Conservation (phyloP, 2,888 invertebrate genomes). For the Chydorus sphaericus region DNA sequence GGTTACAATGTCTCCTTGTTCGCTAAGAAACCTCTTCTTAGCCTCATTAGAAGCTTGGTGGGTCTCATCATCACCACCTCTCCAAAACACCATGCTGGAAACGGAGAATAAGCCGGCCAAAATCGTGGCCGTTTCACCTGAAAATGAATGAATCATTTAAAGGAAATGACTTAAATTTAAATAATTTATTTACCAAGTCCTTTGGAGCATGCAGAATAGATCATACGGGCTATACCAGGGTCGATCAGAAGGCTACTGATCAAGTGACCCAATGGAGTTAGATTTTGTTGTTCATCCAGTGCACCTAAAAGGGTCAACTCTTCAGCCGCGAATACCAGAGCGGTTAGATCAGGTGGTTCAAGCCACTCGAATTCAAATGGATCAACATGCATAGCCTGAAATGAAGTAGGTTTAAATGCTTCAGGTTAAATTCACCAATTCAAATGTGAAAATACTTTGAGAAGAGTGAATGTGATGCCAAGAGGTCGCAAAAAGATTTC, state of each 20-base stretch:
- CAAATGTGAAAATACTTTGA: background rate
- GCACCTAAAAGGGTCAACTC: conserved; percentile 24
- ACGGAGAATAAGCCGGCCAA: conserved; percentile 24
- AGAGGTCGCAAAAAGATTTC: conserved; percentile 25
- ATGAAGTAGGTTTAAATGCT: background rate
- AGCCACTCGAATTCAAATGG: conserved; percentile 27
- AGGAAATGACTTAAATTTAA: too few relatives aligned
- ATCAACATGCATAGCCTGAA: conserved; percentile 17
- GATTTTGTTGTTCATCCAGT: conserved; percentile 19
- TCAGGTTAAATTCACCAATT: background rate
- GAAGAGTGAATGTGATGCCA: conserved; percentile 13
- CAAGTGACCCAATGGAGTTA: conserved; percentile 25
- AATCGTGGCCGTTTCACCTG: conserved; percentile 24
- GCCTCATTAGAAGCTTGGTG: conserved; percentile 22
- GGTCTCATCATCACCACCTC: conserved; percentile 23
- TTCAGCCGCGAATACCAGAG: conserved; percentile 22
- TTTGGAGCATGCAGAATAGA: background rate
- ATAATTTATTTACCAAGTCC: conserved; percentile 5
- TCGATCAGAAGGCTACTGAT: conserved; percentile 26
- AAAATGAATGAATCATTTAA: too few relatives aligned
- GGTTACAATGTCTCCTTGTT: conserved; percentile 15
- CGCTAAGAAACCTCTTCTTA: conserved; percentile 21
- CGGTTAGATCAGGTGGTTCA: conserved; percentile 22
- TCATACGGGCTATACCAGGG: conserved; percentile 24
- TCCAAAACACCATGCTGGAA: conserved; percentile 25